Evolutionary conservation across 2,797 vertebrate species (phyloP).

Genomic region (Calcarius lapponicus): DNA sequence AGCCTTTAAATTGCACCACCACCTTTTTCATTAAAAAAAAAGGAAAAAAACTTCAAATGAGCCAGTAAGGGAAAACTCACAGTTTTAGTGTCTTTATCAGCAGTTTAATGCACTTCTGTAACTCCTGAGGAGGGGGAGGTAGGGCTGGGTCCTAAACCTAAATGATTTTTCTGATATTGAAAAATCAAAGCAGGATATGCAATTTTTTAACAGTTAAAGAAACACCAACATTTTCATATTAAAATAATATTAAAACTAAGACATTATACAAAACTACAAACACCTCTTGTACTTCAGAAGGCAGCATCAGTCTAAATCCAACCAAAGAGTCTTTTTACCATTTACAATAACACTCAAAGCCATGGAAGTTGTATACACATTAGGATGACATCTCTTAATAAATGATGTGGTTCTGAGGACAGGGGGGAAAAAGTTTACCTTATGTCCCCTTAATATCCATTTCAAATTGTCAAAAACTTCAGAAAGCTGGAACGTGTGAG

Average conservation of each 20-base stretch:
- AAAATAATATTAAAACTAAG: constrained; percentile 14
- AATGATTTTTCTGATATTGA: background rate
- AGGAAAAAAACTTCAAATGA: background rate
- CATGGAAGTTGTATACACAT: constrained; percentile 48
- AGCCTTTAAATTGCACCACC: background rate
- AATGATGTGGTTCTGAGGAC: constrained; percentile 57
- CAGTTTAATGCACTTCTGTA: background rate
- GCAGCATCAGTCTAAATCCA: constrained; percentile 7
- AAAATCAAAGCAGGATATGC: background rate
- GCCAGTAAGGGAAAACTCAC: background rate
- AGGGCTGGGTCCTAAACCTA: background rate
- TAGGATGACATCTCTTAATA: constrained; percentile 56
- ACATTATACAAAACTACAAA: constrained; percentile 19
- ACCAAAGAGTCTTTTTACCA: constrained; percentile 25
- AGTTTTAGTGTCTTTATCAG: background rate
- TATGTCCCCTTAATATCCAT: constrained; percentile 48
- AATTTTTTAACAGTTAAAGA: background rate
- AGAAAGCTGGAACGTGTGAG: constrained; percentile 41
- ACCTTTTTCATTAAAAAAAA: background rate
- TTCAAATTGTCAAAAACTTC: constrained; percentile 58
- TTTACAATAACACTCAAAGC: constrained; percentile 64
- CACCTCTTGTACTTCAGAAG: constrained; percentile 29
- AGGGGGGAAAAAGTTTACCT: constrained; percentile 33
- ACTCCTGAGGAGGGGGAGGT: background rate
- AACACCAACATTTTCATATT: background rate